Percentiles rank a stretch among this genome's conserved stretches.
Evolutionary conservation across 2,113 vertebrate genomes (phyloP).

Genomic region (Pyrgilauda ruficollis): DNA sequence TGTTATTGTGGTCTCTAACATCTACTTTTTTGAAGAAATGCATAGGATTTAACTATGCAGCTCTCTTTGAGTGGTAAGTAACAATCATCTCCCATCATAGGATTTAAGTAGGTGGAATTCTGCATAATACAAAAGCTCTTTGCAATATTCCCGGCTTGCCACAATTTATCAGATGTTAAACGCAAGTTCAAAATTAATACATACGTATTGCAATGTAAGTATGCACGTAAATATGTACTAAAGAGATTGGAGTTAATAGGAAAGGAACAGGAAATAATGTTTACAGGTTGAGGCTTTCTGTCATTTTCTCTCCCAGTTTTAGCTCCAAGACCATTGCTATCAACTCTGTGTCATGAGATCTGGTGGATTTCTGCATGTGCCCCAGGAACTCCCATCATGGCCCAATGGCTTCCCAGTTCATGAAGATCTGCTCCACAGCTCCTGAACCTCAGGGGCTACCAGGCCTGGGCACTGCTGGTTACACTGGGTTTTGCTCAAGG

Average conservation of each 20-base stretch:
- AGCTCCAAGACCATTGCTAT: background rate
- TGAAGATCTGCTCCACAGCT: background rate
- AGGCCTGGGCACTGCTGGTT: background rate
- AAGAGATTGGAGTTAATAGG: background rate
- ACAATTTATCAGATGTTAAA: background rate
- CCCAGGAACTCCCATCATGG: background rate
- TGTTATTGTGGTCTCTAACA: slow-evolving; percentile 20
- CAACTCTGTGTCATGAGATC: background rate
- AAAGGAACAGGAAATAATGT: background rate
- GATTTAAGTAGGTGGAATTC: background rate
- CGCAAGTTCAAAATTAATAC: background rate
- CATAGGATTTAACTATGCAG: slow-evolving; percentile 3
- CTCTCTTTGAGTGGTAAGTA: background rate
- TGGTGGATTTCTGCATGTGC: background rate
- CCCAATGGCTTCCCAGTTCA: background rate
- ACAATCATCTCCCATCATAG: background rate
- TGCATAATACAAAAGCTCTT: background rate
- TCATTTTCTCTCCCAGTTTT: background rate
- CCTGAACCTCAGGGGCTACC: background rate
- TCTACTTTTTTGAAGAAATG: background rate
- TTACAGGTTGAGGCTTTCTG: background rate
- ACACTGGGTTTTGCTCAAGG: background rate
- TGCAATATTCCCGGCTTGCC: background rate
- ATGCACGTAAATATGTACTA: background rate
- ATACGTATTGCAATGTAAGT: background rate